Evolutionary conservation across 2,888 invertebrate genomes (phyloP).

Genomic region (Margaritifera margaritifera): DNA sequence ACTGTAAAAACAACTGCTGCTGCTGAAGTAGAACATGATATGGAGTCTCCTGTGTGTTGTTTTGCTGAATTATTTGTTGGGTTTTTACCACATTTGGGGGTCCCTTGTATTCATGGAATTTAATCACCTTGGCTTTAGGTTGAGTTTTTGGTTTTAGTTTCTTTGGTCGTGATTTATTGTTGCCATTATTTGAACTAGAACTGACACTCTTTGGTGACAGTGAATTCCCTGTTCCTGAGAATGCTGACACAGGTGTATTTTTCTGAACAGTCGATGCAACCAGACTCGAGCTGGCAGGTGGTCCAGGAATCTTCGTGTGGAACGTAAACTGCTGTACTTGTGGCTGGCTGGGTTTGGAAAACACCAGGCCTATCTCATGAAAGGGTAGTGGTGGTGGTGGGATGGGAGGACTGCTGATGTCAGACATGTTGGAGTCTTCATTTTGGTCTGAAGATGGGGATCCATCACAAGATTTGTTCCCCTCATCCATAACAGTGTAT

Average conservation of each 20-base stretch:
- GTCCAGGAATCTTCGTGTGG: too few species aligned
- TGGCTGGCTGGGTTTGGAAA: conserved; percentile 6
- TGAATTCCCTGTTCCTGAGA: conserved; percentile 16
- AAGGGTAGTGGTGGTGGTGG: conserved; percentile 54
- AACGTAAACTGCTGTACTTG: too few species aligned
- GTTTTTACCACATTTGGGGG: conserved; percentile 86
- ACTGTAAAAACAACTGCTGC: conserved; percentile 92
- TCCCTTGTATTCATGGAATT: conserved; percentile 94
- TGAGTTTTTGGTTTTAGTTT: conserved; percentile 87
- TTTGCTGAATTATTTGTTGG: conserved; percentile 16
- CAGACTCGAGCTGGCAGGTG: too few species aligned
- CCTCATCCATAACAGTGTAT: conserved; percentile 86
- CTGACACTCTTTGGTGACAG: conserved; percentile 24
- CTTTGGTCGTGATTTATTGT: conserved; percentile 74
- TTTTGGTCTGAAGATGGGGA: conserved; percentile 67
- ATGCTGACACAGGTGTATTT: conserved; percentile 14
- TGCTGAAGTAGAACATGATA: conserved; percentile 81
- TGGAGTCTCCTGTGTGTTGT: conserved; percentile 43
- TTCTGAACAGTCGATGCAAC: conserved; percentile 12
- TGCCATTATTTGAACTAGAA: conserved; percentile 39
- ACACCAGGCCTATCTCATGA: conserved; percentile 8
- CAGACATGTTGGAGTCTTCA: conserved; percentile 61
- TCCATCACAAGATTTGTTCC: conserved; percentile 79
- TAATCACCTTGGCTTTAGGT: conserved; percentile 90
- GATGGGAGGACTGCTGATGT: conserved; percentile 58